Conservation (phyloP, 2,797 vertebrate genomes). For the Cirrhinus mrigala region DNA sequence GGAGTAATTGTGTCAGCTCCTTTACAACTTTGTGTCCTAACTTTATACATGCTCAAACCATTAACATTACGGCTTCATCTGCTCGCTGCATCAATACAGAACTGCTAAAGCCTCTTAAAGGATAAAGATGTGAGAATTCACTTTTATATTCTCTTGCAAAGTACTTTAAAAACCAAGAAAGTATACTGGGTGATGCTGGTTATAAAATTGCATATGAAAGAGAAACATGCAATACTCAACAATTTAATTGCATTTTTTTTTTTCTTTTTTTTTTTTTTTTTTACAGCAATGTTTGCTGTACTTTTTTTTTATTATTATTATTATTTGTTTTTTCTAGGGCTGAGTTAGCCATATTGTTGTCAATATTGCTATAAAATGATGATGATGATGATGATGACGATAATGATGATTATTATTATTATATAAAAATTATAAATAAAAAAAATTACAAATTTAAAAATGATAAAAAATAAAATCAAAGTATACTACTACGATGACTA, state of each 20-base stretch:
- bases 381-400: not conserved
- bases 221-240: not conserved
- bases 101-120: not conserved
- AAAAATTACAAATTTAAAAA: too few relatives aligned
- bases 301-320: too few relatives aligned
- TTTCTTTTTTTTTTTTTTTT: not conserved
- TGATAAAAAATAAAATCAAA: too few relatives aligned
- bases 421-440: too few relatives aligned
- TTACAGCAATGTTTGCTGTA: too few relatives aligned
- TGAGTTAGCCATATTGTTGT: not conserved
- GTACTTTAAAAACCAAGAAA: not conserved
- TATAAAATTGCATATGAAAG: not conserved
- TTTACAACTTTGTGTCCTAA: not conserved
- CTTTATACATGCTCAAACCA: not conserved
- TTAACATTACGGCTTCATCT: not conserved
- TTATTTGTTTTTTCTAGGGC: not conserved
- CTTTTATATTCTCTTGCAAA: not conserved
- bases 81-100: not conserved
- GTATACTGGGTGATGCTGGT: not conserved
- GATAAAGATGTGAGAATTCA: not conserved
- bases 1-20: constrained; percentile 27
- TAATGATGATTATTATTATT: too few relatives aligned
- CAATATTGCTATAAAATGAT: not conserved
- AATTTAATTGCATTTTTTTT: not conserved
- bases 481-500: too few relatives aligned